Conservation (phyloP, 2,113 vertebrate species). For the Thermophis baileyi region DNA sequence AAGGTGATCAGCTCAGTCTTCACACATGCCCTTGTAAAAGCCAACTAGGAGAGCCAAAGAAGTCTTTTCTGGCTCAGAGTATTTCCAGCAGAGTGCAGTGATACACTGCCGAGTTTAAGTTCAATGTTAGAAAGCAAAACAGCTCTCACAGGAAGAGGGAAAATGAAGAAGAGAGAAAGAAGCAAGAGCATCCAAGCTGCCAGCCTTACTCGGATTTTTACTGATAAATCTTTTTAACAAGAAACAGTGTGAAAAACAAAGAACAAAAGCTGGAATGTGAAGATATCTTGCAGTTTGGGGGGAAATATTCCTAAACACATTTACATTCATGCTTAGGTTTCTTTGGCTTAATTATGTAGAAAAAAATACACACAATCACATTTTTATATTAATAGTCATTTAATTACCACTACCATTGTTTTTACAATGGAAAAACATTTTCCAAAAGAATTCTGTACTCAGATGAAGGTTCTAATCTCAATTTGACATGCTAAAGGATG, state of each 20-base stretch:
- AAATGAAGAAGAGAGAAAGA: constrained; percentile 7
- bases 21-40: constrained; percentile 65
- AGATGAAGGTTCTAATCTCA: not conserved
- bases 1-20: constrained; percentile 48
- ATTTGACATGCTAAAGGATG: not conserved
- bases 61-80: constrained; percentile 53
- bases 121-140: constrained; percentile 50
- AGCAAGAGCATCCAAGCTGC: constrained; percentile 51
- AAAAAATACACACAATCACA: not conserved
- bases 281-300: not conserved
- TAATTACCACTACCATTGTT: not conserved
- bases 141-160: constrained; percentile 25
- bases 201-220: constrained; percentile 30
- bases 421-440: not conserved
- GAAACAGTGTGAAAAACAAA: not conserved
- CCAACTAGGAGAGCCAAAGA: constrained; percentile 34
- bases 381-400: not conserved
- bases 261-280: not conserved
- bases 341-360: not conserved
- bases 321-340: not conserved
- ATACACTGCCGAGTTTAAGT: constrained; percentile 67
- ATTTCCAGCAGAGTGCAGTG: constrained; percentile 84
- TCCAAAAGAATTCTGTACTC: not conserved
- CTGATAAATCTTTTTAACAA: not conserved
- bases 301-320: not conserved